Evolutionary conservation across 2,113 vertebrate genomes (phyloP).

Genomic region (Catharus minimus): DNA sequence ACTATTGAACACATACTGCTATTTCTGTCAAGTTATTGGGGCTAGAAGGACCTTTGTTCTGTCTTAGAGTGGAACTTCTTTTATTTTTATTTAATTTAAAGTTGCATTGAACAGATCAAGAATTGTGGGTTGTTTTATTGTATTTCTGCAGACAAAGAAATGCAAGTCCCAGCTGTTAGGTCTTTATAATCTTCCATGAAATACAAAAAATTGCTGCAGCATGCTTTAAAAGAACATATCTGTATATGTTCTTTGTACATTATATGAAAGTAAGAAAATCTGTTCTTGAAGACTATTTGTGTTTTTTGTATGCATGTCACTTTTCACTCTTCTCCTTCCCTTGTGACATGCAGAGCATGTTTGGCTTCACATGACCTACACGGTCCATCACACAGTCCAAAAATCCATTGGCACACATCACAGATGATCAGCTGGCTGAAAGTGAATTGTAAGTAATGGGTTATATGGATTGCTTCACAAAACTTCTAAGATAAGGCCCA

Average conservation of each 20-base stretch:
- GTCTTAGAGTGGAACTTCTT: not conserved
- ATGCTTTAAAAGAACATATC: not conserved
- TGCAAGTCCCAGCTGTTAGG: not conserved
- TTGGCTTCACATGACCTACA: not conserved
- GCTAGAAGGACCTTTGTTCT: not conserved
- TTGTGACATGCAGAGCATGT: accelerated
- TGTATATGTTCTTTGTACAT: not conserved
- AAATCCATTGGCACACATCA: not conserved
- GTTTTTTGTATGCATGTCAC: not conserved
- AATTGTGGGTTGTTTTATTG: not conserved
- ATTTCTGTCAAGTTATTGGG: not conserved
- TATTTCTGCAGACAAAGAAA: not conserved
- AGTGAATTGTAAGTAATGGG: not conserved
- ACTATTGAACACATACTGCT: not conserved
- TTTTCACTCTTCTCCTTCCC: not conserved
- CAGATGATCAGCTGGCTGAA: not conserved
- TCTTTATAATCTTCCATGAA: not conserved
- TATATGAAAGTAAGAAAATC: not conserved
- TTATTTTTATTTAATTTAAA: not conserved
- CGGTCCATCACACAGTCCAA: not conserved
- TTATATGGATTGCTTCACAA: not conserved
- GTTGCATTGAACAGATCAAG: not conserved
- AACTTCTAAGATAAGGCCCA: not conserved
- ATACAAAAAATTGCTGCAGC: not conserved
- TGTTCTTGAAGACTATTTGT: not conserved